Conservation (phyloP, 2,113 vertebrate species). For the Podarcis raffonei region DNA sequence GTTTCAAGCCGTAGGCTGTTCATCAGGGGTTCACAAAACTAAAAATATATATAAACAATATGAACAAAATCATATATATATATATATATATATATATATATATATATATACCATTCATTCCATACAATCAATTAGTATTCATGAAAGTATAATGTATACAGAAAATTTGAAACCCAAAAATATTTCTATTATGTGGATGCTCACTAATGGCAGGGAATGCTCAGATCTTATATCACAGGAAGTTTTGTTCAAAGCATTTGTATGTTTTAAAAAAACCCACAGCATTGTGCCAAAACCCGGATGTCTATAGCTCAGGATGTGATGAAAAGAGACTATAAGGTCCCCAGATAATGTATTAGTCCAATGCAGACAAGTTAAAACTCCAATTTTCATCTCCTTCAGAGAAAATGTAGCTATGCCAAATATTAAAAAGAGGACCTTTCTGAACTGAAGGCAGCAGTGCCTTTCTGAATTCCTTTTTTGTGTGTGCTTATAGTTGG, state of each 20-base stretch:
- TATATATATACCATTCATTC: neutral
- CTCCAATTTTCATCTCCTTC: neutral
- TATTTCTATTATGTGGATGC: neutral
- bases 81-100: no score
- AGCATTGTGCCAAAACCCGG: neutral
- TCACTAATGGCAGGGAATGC: neutral
- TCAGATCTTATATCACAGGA: neutral
- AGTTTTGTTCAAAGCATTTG: neutral
- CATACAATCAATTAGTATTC: neutral
- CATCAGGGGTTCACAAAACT: neutral
- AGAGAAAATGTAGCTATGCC: neutral
- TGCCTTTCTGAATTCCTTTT: neutral
- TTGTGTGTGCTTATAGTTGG: neutral
- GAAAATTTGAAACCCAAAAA: slow-evolving; percentile 5
- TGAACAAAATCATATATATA: neutral
- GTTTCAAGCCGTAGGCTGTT: slow-evolving; percentile 7
- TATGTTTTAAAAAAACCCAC: neutral
- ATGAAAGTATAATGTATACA: slow-evolving; percentile 10
- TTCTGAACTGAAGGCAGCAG: neutral
- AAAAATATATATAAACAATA: slow-evolving; percentile 10
- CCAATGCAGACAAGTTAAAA: neutral
- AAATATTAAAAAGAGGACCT: neutral
- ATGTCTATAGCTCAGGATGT: neutral
- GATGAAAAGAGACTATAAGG: neutral
- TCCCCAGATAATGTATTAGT: neutral